Percentiles rank a stretch among this genome's conserved stretches.
Conservation (phyloP, 1,140 invertebrate species). For the Melitaea cinxia region DNA sequence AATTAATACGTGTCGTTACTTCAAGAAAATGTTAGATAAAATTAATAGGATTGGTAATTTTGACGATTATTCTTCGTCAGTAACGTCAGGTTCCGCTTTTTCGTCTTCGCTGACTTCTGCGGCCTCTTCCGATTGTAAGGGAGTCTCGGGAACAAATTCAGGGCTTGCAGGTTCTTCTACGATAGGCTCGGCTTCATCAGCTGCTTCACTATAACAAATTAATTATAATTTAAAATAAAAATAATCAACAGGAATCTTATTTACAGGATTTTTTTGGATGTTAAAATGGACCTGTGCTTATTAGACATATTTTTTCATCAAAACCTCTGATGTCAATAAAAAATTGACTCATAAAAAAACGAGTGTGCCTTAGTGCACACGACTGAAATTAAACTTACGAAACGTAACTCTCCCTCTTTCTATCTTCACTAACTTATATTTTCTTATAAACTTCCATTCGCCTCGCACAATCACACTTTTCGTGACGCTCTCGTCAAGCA, state of each 20-base stretch:
- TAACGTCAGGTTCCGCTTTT: conserved; percentile 77
- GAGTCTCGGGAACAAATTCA: conserved; percentile 45
- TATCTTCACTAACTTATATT: too few relatives aligned
- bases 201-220: conserved; percentile 52
- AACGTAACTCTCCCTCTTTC: too few relatives aligned
- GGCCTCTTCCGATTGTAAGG: conserved; percentile 52
- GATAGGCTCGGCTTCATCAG: conserved; percentile 63
- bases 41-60: not conserved
- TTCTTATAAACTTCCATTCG: too few relatives aligned
- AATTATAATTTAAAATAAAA: not conserved
- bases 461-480: too few relatives aligned
- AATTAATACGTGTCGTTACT: not conserved
- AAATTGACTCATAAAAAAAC: too few relatives aligned
- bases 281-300: too few relatives aligned
- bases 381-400: too few relatives aligned
- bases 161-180: conserved; percentile 73
- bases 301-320: too few relatives aligned
- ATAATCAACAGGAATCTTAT: not conserved
- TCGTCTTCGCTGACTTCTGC: conserved; percentile 75
- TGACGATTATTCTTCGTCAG: conserved; percentile 72
- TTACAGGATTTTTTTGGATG: too few relatives aligned
- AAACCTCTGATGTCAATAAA: too few relatives aligned
- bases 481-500: too few relatives aligned
- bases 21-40: conserved; percentile 13
- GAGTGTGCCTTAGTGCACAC: too few relatives aligned